Conservation (phyloP, 2,797 vertebrate species). For the Muraenolepis orangiensis region DNA sequence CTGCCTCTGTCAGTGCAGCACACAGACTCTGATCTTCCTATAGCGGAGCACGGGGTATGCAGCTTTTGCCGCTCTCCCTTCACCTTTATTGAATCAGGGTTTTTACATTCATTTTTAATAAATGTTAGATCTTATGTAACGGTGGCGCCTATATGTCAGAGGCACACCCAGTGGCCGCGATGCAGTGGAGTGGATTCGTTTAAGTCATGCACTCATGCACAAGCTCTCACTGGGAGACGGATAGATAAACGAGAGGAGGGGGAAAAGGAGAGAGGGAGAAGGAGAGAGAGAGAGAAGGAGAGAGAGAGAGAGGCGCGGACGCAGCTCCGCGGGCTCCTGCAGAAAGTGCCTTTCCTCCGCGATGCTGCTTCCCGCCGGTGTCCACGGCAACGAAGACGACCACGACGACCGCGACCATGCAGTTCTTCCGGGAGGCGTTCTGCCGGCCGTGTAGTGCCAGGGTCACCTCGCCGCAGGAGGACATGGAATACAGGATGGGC, state of each 20-base stretch:
- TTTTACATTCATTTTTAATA: conserved; percentile 29
- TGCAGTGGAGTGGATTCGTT: conserved; percentile 34
- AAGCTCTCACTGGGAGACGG: conserved; percentile 26
- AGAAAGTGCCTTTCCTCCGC: conserved; percentile 53
- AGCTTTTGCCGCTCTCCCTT: conserved; percentile 27
- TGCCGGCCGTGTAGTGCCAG: conserved; percentile 68
- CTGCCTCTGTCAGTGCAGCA: not conserved
- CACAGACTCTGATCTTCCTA: not conserved
- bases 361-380: conserved; percentile 65
- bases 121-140: conserved; percentile 61
- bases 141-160: conserved; percentile 58
- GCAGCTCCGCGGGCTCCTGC: conserved; percentile 47
- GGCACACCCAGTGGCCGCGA: conserved; percentile 22
- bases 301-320: conserved; percentile 28
- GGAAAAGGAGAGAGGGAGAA: not conserved
- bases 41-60: not conserved
- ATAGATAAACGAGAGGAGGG: not conserved
- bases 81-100: conserved; percentile 32
- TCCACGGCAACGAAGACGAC: not conserved
- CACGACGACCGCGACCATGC: conserved; percentile 61
- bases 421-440: conserved; percentile 67
- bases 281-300: not conserved
- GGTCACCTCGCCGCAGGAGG: conserved; percentile 78
- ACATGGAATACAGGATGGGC: conserved; percentile 83
- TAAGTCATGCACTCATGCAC: conserved; percentile 51